Conservation (phyloP, 2,797 vertebrate genomes). For the Hoplostethus mediterraneus region DNA sequence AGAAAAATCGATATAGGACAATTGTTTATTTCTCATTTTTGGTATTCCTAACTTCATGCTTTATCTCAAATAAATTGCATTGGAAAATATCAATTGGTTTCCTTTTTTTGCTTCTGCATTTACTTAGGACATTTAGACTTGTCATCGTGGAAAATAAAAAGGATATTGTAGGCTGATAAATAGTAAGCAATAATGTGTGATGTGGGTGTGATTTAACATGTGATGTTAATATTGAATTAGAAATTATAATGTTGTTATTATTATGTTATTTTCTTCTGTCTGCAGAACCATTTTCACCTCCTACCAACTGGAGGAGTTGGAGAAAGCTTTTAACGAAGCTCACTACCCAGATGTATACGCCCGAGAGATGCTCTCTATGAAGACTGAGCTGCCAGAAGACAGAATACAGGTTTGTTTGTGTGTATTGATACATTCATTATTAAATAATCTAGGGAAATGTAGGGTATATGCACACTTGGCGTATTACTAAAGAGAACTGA, state of each 20-base stretch:
- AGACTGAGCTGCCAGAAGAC: conserved; percentile 97
- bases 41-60: too few species aligned
- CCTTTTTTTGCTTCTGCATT: too few species aligned
- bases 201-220: not conserved
- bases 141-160: too few species aligned
- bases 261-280: conserved; percentile 28
- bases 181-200: not conserved
- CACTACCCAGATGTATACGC: conserved; percentile 99
- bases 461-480: too few species aligned
- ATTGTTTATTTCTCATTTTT: too few species aligned
- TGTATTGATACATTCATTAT: not conserved
- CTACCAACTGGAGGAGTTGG: conserved; percentile 97
- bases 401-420: conserved; percentile 92
- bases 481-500: too few species aligned
- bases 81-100: too few species aligned
- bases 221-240: not conserved
- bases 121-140: too few species aligned
- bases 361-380: conserved; percentile 98
- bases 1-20: too few species aligned
- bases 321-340: conserved; percentile 97
- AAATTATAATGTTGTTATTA: not conserved
- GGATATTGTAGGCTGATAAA: too few species aligned
- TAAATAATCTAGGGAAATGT: too few species aligned
- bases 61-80: too few species aligned
- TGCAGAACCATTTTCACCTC: conserved; percentile 98